These are phyloP conservation scores for Heterodera carotae DNA, from an alignment of 1,140 invertebrate species.

Conservation along the genomic window DNA sequence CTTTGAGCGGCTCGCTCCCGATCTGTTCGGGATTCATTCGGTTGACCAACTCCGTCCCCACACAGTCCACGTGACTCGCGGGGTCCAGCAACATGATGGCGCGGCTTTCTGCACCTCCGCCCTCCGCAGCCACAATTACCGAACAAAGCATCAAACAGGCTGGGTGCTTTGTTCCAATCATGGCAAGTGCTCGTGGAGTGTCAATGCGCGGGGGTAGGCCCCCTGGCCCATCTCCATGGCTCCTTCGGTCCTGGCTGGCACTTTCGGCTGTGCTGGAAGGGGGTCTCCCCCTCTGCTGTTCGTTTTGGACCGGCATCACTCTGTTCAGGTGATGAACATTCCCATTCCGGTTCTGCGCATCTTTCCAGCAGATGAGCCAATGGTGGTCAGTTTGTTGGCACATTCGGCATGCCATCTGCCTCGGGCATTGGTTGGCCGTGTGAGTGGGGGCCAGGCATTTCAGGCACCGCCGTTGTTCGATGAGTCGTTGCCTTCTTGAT, in stretches of 20 bases:
- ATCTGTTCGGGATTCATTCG: neutral
- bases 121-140: neutral
- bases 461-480: neutral
- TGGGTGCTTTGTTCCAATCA: no score
- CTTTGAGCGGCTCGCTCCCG: neutral
- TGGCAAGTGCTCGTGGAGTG: no score
- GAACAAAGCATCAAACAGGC: no score
- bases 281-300: no score
- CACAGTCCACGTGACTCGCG: neutral
- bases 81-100: neutral
- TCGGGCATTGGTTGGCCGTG: neutral
- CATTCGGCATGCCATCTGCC: neutral
- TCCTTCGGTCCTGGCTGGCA: no score
- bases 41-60: neutral
- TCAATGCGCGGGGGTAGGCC: no score
- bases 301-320: no score
- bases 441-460: neutral
- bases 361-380: neutral
- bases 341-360: neutral
- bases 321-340: no score
- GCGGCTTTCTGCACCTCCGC: neutral
- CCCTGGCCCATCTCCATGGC: no score
- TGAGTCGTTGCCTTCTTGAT: neutral
- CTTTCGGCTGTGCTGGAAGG: no score
- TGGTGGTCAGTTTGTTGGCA: neutral